Conservation (phyloP, 2,888 invertebrate genomes). For the Caenorhabditis doughertyi region DNA sequence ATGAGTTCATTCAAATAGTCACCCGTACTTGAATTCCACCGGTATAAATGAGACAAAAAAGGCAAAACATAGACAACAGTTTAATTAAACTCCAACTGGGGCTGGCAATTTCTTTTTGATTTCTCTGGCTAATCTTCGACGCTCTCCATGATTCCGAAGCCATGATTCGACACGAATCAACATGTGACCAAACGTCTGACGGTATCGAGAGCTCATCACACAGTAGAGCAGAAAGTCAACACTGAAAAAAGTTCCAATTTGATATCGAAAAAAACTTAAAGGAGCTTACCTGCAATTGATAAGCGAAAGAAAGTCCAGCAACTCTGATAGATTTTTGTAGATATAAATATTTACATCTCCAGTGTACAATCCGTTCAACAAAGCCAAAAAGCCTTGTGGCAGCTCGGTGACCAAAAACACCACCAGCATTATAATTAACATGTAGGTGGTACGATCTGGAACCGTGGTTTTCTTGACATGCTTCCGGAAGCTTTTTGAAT, state of each 20-base stretch:
- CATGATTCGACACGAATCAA: constrained; percentile 75
- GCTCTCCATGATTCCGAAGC: constrained; percentile 71
- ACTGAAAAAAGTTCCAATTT: constrained; percentile 53
- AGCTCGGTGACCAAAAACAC: constrained; percentile 78
- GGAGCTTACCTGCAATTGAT: constrained; percentile 74
- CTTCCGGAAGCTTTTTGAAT: constrained; percentile 76
- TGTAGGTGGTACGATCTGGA: constrained; percentile 76
- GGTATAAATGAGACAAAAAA: too few species aligned
- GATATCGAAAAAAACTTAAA: not conserved
- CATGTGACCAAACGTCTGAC: constrained; percentile 76
- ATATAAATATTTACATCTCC: constrained; percentile 74
- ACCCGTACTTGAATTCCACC: not conserved
- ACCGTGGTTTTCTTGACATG: constrained; percentile 78
- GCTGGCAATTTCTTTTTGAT: constrained; percentile 62
- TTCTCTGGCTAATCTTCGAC: constrained; percentile 59
- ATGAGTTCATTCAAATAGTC: too few species aligned
- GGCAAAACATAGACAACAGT: not conserved
- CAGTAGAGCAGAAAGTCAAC: constrained; percentile 78
- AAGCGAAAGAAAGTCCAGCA: constrained; percentile 76
- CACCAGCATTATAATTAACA: constrained; percentile 75
- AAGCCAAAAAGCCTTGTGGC: constrained; percentile 76
- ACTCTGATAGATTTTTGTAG: constrained; percentile 75
- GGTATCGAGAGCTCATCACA: constrained; percentile 76
- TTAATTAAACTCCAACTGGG: constrained; percentile 31
- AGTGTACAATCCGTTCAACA: constrained; percentile 75